Conservation (phyloP, 2,113 vertebrate species). For the Nipponia nippon region DNA sequence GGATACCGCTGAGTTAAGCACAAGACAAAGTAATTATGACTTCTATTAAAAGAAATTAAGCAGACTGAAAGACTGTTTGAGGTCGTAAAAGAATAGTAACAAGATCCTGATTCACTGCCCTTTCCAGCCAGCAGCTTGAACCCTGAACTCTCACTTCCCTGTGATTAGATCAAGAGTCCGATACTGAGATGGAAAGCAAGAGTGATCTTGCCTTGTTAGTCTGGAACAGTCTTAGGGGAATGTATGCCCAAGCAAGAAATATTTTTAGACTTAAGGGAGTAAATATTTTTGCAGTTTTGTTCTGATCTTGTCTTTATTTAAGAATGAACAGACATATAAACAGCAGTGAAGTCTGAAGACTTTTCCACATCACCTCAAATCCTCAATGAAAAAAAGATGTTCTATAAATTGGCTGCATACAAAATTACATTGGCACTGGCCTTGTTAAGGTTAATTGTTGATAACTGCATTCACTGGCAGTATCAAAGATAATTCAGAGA, state of each 20-base stretch:
- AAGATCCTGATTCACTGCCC: background rate
- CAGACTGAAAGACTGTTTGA: background rate
- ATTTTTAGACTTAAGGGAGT: background rate
- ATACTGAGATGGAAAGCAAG: background rate
- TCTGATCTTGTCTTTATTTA: background rate
- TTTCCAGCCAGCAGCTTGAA: background rate
- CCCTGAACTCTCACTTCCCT: background rate
- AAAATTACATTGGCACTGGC: background rate
- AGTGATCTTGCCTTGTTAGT: background rate
- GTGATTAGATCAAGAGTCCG: background rate
- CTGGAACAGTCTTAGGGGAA: background rate
- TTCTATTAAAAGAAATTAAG: background rate
- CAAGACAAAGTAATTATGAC: background rate
- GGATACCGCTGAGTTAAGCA: background rate
- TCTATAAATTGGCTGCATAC: background rate
- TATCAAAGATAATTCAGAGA: background rate
- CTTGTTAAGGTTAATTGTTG: background rate
- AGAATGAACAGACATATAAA: background rate
- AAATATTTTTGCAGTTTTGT: background rate
- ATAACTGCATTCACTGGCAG: background rate
- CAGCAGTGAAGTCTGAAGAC: background rate
- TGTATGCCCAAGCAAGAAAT: fast-evolving
- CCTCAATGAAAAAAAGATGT: background rate
- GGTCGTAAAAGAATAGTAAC: background rate
- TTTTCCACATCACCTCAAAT: background rate